Evolutionary conservation across 1,140 invertebrate genomes (phyloP).

Genomic region (Caenorhabditis remanei): DNA sequence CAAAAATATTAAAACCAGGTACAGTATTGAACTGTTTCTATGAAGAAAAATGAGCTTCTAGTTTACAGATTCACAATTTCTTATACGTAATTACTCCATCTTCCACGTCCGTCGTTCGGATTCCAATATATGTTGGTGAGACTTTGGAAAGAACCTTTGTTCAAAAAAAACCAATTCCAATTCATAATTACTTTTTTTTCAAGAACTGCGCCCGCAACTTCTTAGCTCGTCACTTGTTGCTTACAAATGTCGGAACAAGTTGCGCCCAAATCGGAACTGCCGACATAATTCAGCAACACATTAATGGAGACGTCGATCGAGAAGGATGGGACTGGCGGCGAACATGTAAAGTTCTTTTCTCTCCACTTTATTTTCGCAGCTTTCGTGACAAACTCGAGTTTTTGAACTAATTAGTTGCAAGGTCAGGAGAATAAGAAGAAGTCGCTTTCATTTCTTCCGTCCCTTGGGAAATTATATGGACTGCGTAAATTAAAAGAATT

Average conservation of each 20-base stretch:
- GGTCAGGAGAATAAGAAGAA: neutral
- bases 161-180: neutral
- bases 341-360: slow-evolving; percentile 47
- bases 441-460: slow-evolving; percentile 12
- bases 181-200: slow-evolving; percentile 11
- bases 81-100: neutral
- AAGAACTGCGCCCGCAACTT: slow-evolving; percentile 22
- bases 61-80: too few relatives aligned
- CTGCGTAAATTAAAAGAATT: slow-evolving; percentile 31
- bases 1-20: neutral
- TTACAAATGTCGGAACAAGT: slow-evolving; percentile 55
- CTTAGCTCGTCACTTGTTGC: slow-evolving; percentile 44
- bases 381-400: slow-evolving; percentile 52
- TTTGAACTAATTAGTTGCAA: slow-evolving; percentile 58
- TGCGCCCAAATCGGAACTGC: slow-evolving; percentile 60
- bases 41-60: too few relatives aligned
- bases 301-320: slow-evolving; percentile 51
- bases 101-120: neutral
- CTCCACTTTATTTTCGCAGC: neutral
- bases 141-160: neutral
- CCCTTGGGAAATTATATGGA: slow-evolving; percentile 46
- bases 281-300: slow-evolving; percentile 56
- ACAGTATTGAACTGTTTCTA: neutral
- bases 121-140: slow-evolving; percentile 22
- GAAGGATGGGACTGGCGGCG: slow-evolving; percentile 58